A percentile compares a stretch with the other conserved stretches of the same genome.
Conservation (phyloP, 2,888 invertebrate genomes). For the Patella caerulea region DNA sequence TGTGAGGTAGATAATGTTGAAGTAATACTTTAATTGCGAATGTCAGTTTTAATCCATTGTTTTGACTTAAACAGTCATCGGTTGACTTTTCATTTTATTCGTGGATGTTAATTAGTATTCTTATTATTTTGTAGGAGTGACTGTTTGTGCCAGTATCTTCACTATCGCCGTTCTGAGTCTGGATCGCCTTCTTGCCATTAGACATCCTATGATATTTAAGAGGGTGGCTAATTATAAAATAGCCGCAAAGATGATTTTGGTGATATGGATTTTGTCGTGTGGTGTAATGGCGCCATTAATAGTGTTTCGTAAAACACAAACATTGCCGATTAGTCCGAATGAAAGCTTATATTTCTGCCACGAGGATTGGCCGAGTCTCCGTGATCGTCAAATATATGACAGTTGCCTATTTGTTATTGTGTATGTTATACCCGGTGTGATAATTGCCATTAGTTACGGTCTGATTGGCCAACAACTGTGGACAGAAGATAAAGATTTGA, state of each 20-base stretch:
- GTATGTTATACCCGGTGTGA: slow-evolving; percentile 81
- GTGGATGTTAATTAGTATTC: too few species aligned
- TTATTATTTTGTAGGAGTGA: slow-evolving; percentile 59
- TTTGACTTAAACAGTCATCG: too few species aligned
- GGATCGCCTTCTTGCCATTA: slow-evolving; percentile 80
- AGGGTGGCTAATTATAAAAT: slow-evolving; percentile 81
- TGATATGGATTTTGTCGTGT: slow-evolving; percentile 79
- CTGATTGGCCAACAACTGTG: slow-evolving; percentile 73
- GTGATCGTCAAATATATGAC: slow-evolving; percentile 77
- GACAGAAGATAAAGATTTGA: slow-evolving; percentile 51
- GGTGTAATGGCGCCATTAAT: slow-evolving; percentile 80
- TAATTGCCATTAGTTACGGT: slow-evolving; percentile 70
- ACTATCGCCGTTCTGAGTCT: slow-evolving; percentile 86
- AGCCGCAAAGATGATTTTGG: slow-evolving; percentile 76
- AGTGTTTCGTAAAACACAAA: slow-evolving; percentile 71
- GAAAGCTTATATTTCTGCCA: slow-evolving; percentile 75
- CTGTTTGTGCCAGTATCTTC: slow-evolving; percentile 85
- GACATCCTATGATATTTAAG: slow-evolving; percentile 81
- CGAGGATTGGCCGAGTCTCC: slow-evolving; percentile 77
- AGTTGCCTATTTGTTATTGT: slow-evolving; percentile 82
- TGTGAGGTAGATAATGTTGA: too few species aligned
- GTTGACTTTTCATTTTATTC: too few species aligned
- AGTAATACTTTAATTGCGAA: too few species aligned
- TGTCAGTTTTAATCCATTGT: too few species aligned
- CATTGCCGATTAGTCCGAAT: slow-evolving; percentile 42